Evolutionary conservation across 2,797 vertebrate genomes (phyloP).

Genomic region (Falco biarmicus): DNA sequence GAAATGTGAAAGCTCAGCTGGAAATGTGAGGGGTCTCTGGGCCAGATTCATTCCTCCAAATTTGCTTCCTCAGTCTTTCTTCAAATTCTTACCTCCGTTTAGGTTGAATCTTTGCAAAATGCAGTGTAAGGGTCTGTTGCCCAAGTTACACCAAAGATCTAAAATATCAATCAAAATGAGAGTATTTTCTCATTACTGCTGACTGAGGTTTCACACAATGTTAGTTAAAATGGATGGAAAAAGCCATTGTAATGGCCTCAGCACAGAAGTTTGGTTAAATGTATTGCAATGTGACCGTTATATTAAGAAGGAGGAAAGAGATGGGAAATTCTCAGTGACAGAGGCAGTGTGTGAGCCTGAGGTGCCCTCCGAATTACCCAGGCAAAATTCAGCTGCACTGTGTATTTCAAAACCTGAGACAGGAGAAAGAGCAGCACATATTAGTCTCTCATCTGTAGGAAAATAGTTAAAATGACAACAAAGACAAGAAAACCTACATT

Average conservation of each 20-base stretch:
- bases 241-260: not conserved
- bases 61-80: not conserved
- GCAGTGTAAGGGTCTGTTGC: not conserved
- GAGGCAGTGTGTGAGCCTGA: not conserved
- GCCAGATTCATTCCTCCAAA: not conserved
- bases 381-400: slow-evolving; percentile 49
- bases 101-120: not conserved
- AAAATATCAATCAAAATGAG: not conserved
- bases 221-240: slow-evolving; percentile 4
- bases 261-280: not conserved
- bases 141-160: not conserved
- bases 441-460: slow-evolving; percentile 66
- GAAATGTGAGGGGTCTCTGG: not conserved
- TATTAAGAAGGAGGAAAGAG: not conserved
- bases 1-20: not conserved
- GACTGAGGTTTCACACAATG: not conserved
- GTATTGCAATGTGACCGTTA: not conserved
- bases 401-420: slow-evolving; percentile 25
- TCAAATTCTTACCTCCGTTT: not conserved
- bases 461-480: slow-evolving; percentile 75
- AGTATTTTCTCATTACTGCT: slow-evolving; percentile 25
- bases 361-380: slow-evolving; percentile 31
- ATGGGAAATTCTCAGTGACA: not conserved
- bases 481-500: slow-evolving; percentile 73
- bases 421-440: not conserved